Percentiles rank a stretch among this genome's conserved stretches.
Conservation (phyloP, 2,797 vertebrate species). For the Spea hammondii region DNA sequence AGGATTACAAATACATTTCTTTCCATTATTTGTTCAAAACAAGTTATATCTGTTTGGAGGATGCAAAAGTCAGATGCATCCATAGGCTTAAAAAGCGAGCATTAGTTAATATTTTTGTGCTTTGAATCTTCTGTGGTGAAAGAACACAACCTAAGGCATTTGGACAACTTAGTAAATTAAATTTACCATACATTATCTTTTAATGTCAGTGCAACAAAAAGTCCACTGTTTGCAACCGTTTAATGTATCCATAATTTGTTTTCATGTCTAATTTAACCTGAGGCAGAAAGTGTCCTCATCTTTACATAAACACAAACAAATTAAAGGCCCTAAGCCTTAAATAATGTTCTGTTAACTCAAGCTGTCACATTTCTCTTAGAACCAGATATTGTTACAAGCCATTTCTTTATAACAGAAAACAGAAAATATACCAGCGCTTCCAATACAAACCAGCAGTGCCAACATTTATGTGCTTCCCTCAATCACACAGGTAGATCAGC, state of each 20-base stretch:
- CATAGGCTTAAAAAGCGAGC: conserved; percentile 11
- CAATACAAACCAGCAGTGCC: too few relatives aligned
- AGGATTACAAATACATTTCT: too few relatives aligned
- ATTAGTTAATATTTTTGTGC: conserved; percentile 11
- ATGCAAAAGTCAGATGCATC: neutral
- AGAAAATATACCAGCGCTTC: too few relatives aligned
- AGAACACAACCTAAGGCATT: conserved; percentile 22
- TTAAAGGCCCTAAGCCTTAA: conserved; percentile 25
- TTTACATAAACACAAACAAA: conserved; percentile 44
- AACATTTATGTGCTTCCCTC: too few relatives aligned
- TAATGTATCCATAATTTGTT: conserved; percentile 30
- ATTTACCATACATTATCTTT: conserved; percentile 38
- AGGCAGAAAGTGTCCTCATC: conserved; percentile 44
- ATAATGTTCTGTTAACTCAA: conserved; percentile 50
- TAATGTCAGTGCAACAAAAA: conserved; percentile 12
- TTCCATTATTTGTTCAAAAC: too few relatives aligned
- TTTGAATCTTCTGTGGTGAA: conserved; percentile 27
- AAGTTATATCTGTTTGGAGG: too few relatives aligned
- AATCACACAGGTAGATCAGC: too few relatives aligned
- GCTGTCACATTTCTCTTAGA: conserved; percentile 31
- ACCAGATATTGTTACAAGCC: neutral
- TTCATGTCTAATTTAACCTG: conserved; percentile 43
- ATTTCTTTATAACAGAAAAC: conserved; percentile 14
- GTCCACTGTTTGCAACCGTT: conserved; percentile 34
- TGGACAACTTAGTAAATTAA: conserved; percentile 18